Conservation (phyloP, 2,888 invertebrate species). For the Willowsia nigromaculata region DNA sequence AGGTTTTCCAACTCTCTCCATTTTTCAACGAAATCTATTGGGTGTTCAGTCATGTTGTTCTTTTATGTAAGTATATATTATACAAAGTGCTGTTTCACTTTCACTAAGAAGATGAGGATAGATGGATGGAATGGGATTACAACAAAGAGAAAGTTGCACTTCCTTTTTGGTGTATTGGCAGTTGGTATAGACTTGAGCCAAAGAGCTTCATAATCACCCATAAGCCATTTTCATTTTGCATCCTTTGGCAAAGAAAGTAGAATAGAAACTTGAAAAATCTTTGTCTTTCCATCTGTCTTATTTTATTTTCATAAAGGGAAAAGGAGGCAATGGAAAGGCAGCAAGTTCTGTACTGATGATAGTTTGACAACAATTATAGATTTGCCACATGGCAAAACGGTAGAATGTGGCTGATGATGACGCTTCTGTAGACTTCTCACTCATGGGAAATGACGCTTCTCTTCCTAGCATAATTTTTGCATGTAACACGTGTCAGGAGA, state of each 20-base stretch:
- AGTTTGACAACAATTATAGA: no score
- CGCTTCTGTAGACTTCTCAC: no score
- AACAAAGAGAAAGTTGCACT: conserved; percentile 4
- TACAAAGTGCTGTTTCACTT: neutral
- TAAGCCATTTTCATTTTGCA: conserved; percentile 10
- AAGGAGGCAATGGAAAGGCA: no score
- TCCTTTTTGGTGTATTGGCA: conserved; percentile 8
- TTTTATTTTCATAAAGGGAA: no score
- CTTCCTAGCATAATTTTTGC: no score
- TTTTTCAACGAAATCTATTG: neutral
- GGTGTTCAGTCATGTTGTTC: neutral
- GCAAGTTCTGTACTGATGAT: no score
- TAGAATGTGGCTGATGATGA: no score
- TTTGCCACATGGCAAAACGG: no score
- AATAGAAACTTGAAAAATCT: neutral
- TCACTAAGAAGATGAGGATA: neutral
- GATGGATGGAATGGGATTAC: conserved; percentile 20
- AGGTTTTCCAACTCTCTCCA: neutral
- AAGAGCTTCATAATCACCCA: neutral
- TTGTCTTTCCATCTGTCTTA: neutral
- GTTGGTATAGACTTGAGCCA: neutral
- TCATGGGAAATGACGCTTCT: no score
- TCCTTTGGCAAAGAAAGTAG: neutral
- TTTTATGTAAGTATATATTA: neutral
- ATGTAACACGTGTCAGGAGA: no score